Conservation (phyloP, 2,888 invertebrate genomes). For the Leptinotarsa tumamoca region DNA sequence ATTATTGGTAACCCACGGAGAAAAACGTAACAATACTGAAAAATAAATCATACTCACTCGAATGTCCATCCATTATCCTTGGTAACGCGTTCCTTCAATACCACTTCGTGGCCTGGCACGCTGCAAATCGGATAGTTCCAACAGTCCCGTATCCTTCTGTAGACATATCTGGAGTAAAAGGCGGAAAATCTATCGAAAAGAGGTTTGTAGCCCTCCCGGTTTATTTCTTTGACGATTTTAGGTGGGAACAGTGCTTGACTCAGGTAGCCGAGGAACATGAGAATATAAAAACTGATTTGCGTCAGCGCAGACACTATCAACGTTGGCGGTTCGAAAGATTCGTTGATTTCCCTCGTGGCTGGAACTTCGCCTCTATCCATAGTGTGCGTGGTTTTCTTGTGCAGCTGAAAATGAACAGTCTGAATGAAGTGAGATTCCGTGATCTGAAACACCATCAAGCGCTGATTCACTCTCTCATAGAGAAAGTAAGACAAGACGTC, state of each 20-base stretch:
- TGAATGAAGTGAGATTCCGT: too few relatives aligned
- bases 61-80: conserved; percentile 94
- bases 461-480: too few relatives aligned
- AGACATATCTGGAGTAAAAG: conserved; percentile 93
- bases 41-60: conserved; percentile 71
- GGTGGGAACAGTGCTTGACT: conserved; percentile 89
- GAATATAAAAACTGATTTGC: conserved; percentile 88
- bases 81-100: conserved; percentile 86
- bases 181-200: conserved; percentile 87
- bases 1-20: too few relatives aligned
- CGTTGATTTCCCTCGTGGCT: not conserved
- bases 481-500: too few relatives aligned
- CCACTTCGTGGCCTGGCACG: conserved; percentile 89
- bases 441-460: too few relatives aligned
- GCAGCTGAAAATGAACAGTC: too few relatives aligned
- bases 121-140: conserved; percentile 96
- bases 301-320: conserved; percentile 86
- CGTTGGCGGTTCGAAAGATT: conserved; percentile 84
- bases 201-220: conserved; percentile 85
- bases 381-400: too few relatives aligned
- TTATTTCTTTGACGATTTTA: conserved; percentile 81
- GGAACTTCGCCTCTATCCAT: too few relatives aligned
- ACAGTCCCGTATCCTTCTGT: conserved; percentile 92
- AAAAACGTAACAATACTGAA: too few relatives aligned
- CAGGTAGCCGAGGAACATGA: conserved; percentile 93